Evolutionary conservation across 2,797 vertebrate genomes (phyloP), one percentile per base, ranked within the genome.

Genomic region (Linurgus olivaceus): DNA sequence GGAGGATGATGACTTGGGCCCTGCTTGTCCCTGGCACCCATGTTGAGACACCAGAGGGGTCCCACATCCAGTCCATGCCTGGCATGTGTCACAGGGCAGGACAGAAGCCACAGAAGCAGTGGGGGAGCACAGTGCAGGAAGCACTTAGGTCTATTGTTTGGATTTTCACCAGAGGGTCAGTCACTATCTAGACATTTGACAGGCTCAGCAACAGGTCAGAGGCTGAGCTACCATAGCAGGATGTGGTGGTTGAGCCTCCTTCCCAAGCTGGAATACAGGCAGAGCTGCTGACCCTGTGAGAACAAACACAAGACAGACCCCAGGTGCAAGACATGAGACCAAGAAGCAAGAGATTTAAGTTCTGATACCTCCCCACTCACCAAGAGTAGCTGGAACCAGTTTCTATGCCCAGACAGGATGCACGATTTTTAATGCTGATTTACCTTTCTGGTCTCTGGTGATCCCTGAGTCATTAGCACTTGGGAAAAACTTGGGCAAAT

Each of bases 291-390:
- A 40, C 8, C 33, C 17, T 3, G 0, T 35, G 26, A 85, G 31
- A 87, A 25, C 23, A 63, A 72, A 50, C 25, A 67, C 0, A 2
- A 50, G 48, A 48, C 17, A 37, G 52, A 62, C 58, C 23, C 35
- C 33, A 86, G 52, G 51, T 83, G 17, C 25, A 77, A 74, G 33
- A 44, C 66, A 40, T 1, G 23, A 31, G 50, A 93, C 31, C 24
- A 79, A 85, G 63, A 85, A 85, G 19, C 29, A 67, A 42, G 52
- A 83, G 44, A 57, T 88, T 77, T 71, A 57, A 74, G 15, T 75
- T 66, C 54, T 78, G 80, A 62, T 63, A 52, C 14, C 26, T 82
- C n/a, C 50, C 47, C 68, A 29, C 24, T 85, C 31, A 50, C 17
- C 17, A 47, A 40, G 5, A 6, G 37, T 70, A 63, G 29, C 52